phyloP scores from a whole-genome alignment of 2,888 invertebrate genomes.

The Griposia aprilina region DNA sequence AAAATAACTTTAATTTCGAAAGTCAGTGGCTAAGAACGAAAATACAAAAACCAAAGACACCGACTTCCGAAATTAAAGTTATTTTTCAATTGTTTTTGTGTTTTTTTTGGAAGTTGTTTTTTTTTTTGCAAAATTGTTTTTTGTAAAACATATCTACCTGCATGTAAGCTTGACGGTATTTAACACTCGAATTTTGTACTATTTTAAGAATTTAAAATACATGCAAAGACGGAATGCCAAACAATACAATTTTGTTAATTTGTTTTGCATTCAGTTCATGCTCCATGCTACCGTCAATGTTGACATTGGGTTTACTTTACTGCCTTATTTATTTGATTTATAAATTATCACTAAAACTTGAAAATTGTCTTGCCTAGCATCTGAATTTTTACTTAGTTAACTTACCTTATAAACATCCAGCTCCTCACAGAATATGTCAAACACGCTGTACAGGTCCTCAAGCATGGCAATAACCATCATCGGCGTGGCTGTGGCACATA shows the following conservation, averaged over 20 bases:
- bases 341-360: neutral
- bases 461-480: constrained; percentile 99
- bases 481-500: constrained; percentile 98
- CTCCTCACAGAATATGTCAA: constrained; percentile 97
- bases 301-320: neutral
- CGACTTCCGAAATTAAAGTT: too few species aligned
- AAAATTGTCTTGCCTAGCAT: neutral
- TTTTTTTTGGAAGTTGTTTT: neutral
- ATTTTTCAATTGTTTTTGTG: too few species aligned
- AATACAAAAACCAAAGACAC: too few species aligned
- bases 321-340: too few species aligned
- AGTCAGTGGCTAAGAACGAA: too few species aligned
- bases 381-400: neutral
- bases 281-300: neutral
- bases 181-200: neutral
- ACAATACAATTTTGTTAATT: neutral
- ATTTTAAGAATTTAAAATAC: neutral
- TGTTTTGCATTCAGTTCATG: neutral
- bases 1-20: too few species aligned
- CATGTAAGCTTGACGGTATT: neutral
- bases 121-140: too few species aligned
- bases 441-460: constrained; percentile 97
- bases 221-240: neutral
- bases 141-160: neutral
- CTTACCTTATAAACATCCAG: constrained; percentile 98